Evolutionary conservation across 2,113 vertebrate genomes (phyloP), one percentile per base, ranked within the genome.

Genomic region (Protobothrops flavoviridis): DNA sequence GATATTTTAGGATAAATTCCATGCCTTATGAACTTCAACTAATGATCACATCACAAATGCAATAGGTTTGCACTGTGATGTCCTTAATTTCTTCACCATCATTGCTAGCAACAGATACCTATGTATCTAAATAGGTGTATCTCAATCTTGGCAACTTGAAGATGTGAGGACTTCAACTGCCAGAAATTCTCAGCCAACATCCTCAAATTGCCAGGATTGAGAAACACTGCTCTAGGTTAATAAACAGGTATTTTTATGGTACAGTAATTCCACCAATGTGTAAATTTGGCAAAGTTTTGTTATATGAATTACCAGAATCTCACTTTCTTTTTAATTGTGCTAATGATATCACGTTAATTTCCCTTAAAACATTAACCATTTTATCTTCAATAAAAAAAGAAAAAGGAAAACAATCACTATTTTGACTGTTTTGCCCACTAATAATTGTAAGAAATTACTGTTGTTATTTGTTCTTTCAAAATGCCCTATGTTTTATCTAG

Each of bases 401-500:
- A 39, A 43, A 81, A 21, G 33, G 74, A 81, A 81, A 43, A 33
- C 17, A 43, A 81, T 81, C 33, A 21, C 7, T 81, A 43, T 81
- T 81, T 39, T 81, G 33, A 21, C 69, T 81, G 33, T 59, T 57
- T 87, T n/a, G 89, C 45, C 26, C 4, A 26, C 45, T 52, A 17
- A 23, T 33, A 64, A 6, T 21, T 93, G 8, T 23, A 93, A 33
- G 13, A 21, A 39, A 6, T 81, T 39, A 81, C 43, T 43, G 74
- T 81, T 87, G 87, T 55, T 55, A 88, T 53, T 53, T 11, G 1
- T 12, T 88, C 87, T 59, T 94, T 93, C 88, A 92, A 88, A 5
- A 69, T 7, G 2, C 61, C 50, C 43, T 90, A 57, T 45, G 92
- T 94, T 95, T 94, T 43, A 91, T 43, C 21, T 87, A 56, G 52